Conservation (phyloP, 1,140 invertebrate species). For the Drosophila nigromelanica region DNA sequence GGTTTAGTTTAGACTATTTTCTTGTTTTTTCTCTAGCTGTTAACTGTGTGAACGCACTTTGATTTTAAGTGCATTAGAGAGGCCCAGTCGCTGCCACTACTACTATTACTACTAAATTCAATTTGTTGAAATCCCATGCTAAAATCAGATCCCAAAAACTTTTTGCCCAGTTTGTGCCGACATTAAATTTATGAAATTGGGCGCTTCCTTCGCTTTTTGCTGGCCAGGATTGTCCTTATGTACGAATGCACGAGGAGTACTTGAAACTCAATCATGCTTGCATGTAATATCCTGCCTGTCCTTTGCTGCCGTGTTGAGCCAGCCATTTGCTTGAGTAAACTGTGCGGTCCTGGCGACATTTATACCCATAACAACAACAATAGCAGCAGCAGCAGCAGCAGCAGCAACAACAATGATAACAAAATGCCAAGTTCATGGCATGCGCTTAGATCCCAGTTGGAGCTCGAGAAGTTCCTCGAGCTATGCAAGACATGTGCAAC, state of each 20-base stretch:
- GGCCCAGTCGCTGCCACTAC: conserved; percentile 57
- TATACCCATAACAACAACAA: conserved; percentile 60
- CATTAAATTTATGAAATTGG: conserved; percentile 81
- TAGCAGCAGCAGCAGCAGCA: conserved; percentile 48
- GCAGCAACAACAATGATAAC: conserved; percentile 55
- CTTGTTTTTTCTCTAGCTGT: conserved; percentile 14
- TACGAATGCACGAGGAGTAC: conserved; percentile 37
- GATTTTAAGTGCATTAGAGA: conserved; percentile 83
- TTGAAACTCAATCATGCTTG: conserved; percentile 80
- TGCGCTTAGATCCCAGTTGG: conserved; percentile 44
- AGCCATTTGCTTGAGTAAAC: conserved; percentile 59
- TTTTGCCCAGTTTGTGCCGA: conserved; percentile 62
- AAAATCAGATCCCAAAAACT: conserved; percentile 61
- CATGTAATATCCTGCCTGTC: conserved; percentile 73
- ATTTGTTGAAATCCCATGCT: conserved; percentile 80
- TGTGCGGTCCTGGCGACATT: conserved; percentile 59
- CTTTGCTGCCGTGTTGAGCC: conserved; percentile 48
- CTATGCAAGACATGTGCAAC: conserved; percentile 67
- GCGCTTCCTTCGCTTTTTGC: conserved; percentile 62
- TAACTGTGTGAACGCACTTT: conserved; percentile 62
- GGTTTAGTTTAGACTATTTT: conserved; percentile 23
- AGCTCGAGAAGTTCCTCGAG: conserved; percentile 27
- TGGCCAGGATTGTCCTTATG: conserved; percentile 19
- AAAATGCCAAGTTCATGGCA: conserved; percentile 61
- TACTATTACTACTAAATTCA: conserved; percentile 51